Evolutionary conservation across 1,140 invertebrate species (phyloP).

Genomic region (Macrostomum lignano): DNA sequence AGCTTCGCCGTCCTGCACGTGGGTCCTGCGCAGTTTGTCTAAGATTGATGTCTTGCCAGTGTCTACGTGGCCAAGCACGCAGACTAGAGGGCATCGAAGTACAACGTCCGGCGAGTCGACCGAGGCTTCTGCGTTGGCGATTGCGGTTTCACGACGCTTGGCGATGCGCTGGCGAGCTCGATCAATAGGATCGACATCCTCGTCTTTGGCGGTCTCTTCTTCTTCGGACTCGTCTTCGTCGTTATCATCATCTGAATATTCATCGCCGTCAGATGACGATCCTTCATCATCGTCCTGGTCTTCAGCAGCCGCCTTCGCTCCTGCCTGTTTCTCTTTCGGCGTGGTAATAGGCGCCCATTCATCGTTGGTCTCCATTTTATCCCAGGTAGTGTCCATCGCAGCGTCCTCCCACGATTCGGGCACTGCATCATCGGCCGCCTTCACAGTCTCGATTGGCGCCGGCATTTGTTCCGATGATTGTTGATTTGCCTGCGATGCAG

Average conservation of each 20-base stretch:
- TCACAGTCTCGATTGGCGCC: too few species aligned
- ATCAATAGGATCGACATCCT: constrained; percentile 4
- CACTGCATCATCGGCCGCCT: too few species aligned
- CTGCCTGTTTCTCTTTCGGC: constrained; percentile 10
- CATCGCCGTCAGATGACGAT: constrained; percentile 16
- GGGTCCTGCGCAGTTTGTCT: constrained; percentile 36
- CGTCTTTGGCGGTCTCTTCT: constrained; percentile 1
- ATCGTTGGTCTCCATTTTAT: too few species aligned
- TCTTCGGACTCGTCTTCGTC: constrained; percentile 1
- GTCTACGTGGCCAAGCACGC: constrained; percentile 95
- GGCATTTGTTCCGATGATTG: too few species aligned
- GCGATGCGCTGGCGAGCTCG: not conserved
- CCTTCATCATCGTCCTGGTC: not conserved
- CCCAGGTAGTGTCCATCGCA: too few species aligned
- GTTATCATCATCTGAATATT: too few species aligned
- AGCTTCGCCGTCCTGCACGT: constrained; percentile 86
- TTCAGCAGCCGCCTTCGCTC: not conserved
- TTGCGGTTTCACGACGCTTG: not conserved
- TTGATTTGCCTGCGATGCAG: too few species aligned
- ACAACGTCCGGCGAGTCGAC: constrained; percentile 3
- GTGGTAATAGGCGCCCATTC: too few species aligned
- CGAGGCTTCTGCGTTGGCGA: constrained; percentile 4
- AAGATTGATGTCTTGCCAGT: constrained; percentile 98
- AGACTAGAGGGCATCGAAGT: constrained; percentile 50
- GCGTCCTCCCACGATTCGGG: too few species aligned